phyloP scores from a whole-genome alignment of 2,113 vertebrate species.

The Orycteropus afer region DNA sequence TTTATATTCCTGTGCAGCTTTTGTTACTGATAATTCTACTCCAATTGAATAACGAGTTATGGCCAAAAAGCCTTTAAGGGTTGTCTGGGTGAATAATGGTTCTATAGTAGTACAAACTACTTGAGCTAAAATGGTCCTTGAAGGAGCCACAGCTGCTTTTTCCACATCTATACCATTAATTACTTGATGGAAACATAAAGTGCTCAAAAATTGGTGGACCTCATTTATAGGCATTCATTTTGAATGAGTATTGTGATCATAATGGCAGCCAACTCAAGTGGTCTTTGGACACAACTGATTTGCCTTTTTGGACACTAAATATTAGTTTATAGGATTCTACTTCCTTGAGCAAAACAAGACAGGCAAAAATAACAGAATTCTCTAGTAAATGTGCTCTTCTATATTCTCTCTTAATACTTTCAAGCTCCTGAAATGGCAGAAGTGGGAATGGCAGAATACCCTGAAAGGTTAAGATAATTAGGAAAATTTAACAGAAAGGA shows the following conservation, averaged over 20 bases:
- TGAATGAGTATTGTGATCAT: background rate
- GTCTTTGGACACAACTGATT: background rate
- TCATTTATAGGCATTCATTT: background rate
- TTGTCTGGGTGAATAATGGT: background rate
- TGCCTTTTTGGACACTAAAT: background rate
- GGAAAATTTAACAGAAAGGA: slow-evolving; percentile 35
- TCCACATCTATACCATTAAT: background rate
- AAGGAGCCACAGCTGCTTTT: slow-evolving; percentile 14
- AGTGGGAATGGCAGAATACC: slow-evolving; percentile 19
- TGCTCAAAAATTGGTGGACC: background rate
- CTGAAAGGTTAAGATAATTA: slow-evolving; percentile 57
- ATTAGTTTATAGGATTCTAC: slow-evolving; percentile 7
- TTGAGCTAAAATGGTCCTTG: background rate
- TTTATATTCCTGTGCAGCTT: background rate
- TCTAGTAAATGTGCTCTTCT: slow-evolving; percentile 44
- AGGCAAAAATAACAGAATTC: background rate
- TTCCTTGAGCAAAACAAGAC: background rate
- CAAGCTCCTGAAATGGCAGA: slow-evolving; percentile 44
- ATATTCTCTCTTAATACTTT: slow-evolving; percentile 8
- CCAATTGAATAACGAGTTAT: slow-evolving; percentile 7
- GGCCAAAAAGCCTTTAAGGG: background rate
- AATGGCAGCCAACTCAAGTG: background rate
- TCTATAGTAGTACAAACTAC: background rate
- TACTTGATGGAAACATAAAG: background rate
- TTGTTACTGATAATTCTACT: slow-evolving; percentile 1